Base-by-base conservation (phyloP, 2,888 invertebrate species). In the Cerastoderma edule region DNA sequence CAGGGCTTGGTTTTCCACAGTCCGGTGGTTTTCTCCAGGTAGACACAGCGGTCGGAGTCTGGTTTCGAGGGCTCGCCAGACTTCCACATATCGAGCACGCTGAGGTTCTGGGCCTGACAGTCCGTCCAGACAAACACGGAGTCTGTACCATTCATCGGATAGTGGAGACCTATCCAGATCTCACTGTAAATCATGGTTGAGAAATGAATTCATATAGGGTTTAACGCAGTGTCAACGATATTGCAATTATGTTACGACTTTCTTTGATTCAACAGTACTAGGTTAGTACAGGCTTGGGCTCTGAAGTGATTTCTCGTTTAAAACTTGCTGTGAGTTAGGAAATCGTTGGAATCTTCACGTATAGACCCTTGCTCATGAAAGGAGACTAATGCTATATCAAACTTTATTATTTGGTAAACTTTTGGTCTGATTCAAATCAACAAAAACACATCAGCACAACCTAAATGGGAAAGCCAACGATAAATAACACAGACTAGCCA, bases 81-180 rank as follows among this genome's bases (percentile, higher is more conserved):
- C 2, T 53, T 28, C 48, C 48, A 48, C 22, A 60, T 39, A 13
- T 30, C 35, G 22, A 30, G 33, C 6, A 19, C 33, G 35, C 48
- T 44, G 13, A 35, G 33, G 13, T 65, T 44, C 30, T 54, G 65
- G 1, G 30, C 24, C 5, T 32, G 16, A 24, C 74, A 75, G 39
- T 66, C 65, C 13, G 69, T 69, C 74, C 74, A 75, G 2, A 65
- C 74, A 24, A 44, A 75, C 16, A 24, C 19, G n/a, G 30, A 56
- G 22, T 39, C 32, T 28, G 50, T n/a, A 13, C 67, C 66, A 35
- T 48, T 65, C 28, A 28, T 22, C 0, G 74, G 74, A 30, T 75
- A 75, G 33, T 75, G 74, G 2, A 75, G 69, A n/a, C 74, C 74
- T 6, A 75, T 60, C 74, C 74, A 75, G 1, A 65, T 5, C 27